Base-by-base conservation (phyloP, 1,140 invertebrate species). In the Lasioglossum albipes region DNA sequence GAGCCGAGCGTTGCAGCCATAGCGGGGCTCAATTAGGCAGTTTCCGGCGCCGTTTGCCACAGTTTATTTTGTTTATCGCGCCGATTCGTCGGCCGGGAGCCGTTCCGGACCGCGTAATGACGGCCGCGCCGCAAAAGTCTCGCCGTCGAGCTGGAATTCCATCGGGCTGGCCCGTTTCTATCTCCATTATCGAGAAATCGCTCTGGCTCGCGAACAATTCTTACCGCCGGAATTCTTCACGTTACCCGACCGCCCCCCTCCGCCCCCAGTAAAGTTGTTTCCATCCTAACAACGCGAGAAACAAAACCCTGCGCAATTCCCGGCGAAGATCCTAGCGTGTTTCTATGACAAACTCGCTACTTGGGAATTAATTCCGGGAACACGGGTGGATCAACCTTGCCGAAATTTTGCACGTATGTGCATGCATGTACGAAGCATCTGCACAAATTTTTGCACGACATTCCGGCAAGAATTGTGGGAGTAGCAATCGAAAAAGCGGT, bases 61-160 rank as follows among this genome's bases (percentile, higher is more conserved):
- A 41, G 16, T 54, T 78, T 20, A 49, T 65, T 45, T 22, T 18
- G 59, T 72, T 49, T 68, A 61, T 61, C 66, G 22, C 22, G 22
- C 27, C 61, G 16, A 31, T 65, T 57, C 16, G 49, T 59, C 7
- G n/a, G 16, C 2, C 3, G 20, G n/a, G 18, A 41, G 22, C 22
- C 18, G 27, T 20, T 42, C 18, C 45, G 7, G 5, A 2, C 22
- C 12, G 16, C 12, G 42, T 68, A 76, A 49, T 41, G 68, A 18
- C 57, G 52, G 57, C 41, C 67, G 75, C 42, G 69, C 41, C 6
- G 18, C 13, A 22, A 27, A 52, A 52, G 42, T 12, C 45, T 42
- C 13, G 49, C 64, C 64, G 27, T 59, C 20, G 18, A 10, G 3
- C n/a, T 42, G 12, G 36, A 57, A 73, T 79, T 65, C 36, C 76